phyloP scores from a whole-genome alignment of 2,888 invertebrate species.

The Meliscaeva auricollis region DNA sequence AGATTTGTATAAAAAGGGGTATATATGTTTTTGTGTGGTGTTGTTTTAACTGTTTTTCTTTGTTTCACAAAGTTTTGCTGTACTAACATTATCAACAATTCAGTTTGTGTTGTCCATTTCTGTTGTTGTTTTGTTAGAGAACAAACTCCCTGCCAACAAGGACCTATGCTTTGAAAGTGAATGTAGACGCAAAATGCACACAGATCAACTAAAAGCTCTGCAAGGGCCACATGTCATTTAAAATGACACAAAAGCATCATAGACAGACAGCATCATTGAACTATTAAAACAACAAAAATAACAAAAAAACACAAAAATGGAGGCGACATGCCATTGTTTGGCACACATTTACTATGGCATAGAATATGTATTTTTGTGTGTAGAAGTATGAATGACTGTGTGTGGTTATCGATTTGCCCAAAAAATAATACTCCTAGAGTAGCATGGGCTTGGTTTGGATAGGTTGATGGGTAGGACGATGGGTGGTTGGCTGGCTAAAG shows the following conservation, averaged over 20 bases:
- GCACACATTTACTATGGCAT: constrained; percentile 67
- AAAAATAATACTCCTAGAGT: constrained; percentile 54
- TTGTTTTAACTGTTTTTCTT: not conserved
- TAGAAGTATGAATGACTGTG: constrained; percentile 43
- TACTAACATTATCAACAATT: constrained; percentile 64
- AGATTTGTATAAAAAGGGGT: constrained; percentile 3
- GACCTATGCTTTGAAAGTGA: not conserved
- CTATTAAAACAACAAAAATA: constrained; percentile 17
- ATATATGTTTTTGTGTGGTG: constrained; percentile 14
- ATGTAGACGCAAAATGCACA: constrained; percentile 51
- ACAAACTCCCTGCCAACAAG: not conserved
- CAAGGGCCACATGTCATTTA: constrained; percentile 71
- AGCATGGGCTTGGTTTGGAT: not conserved
- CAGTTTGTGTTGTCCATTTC: constrained; percentile 61
- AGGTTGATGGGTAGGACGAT: constrained; percentile 8
- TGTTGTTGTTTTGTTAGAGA: not conserved
- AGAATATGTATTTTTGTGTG: constrained; percentile 11
- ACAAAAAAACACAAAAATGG: constrained; percentile 33
- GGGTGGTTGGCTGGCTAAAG: constrained; percentile 20
- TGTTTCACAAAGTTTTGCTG: constrained; percentile 25
- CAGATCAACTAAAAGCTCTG: constrained; percentile 62
- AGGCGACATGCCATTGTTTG: constrained; percentile 67
- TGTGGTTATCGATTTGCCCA: constrained; percentile 72
- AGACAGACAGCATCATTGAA: constrained; percentile 44
- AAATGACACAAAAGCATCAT: constrained; percentile 71